Base-by-base conservation (phyloP, 2,113 vertebrate genomes). In the Anhinga anhinga region DNA sequence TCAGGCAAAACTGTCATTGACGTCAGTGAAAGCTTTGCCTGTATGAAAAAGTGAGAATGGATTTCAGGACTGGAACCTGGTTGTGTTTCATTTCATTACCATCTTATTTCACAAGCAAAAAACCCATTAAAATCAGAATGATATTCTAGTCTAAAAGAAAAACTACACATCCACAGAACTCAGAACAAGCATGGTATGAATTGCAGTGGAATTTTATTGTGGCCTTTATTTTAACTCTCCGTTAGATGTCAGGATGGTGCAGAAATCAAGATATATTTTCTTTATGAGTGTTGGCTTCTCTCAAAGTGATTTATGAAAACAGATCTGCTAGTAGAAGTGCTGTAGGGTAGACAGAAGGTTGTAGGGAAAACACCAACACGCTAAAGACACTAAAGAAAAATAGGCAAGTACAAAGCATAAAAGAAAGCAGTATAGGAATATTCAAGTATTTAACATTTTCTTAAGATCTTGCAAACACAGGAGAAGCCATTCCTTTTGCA, bases 261-360 rank as follows among this genome's bases (percentile, higher is more conserved):
- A 93, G 94, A 93, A 97, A 94, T 95, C 93, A 97, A 86, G 90
- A 94, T 80, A 81, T 63, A 93, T 95, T 96, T 94, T 47, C 82
- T 73, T 96, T 95, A 93, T 90, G 79, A 92, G 59, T 73, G 67
- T 83, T 97, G 95, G 88, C 95, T 95, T 97, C 88, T 92, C 92
- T 95, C 90, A 88, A 77, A 92, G 50, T 88, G 71, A 96, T 93
- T 96, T 96, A 94, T 86, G 67, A 83, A 94, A 96, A 93, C n/a
- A 77, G 50, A 93, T 96, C 82, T 88, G 76, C 93, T 90, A 90
- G 84, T 92, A 87, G 63, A 93, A 94, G 63, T 93, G 92, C 96
- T 90, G 74, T 77, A 95, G 93, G 89, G 73, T 88, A 91, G 70
- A 90, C 81, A 93, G 90, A 79, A 91, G 34, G 53, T 94, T 95